phyloP scores from a whole-genome alignment of 2,888 invertebrate species.

The Apantesis nais region DNA sequence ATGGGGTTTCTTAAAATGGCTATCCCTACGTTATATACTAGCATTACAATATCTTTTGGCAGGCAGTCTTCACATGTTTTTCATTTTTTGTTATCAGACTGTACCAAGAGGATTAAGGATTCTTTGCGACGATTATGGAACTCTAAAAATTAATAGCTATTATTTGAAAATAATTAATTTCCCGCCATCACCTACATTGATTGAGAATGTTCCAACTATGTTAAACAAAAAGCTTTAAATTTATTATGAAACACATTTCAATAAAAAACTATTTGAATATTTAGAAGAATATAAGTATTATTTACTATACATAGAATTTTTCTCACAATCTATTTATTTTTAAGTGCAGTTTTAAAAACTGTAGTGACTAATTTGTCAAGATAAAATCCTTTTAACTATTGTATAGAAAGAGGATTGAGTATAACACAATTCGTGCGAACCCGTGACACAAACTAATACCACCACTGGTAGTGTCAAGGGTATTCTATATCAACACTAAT shows the following conservation, averaged over 20 bases:
- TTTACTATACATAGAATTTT: background rate
- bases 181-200: background rate
- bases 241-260: background rate
- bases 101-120: too few relatives aligned
- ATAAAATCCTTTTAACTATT: background rate
- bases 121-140: too few relatives aligned
- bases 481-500: too few relatives aligned
- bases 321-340: background rate
- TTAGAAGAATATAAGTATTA: background rate
- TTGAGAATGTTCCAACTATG: background rate
- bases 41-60: background rate
- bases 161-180: background rate
- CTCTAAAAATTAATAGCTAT: too few relatives aligned
- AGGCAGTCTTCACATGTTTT: background rate
- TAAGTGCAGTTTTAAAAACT: background rate
- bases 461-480: too few relatives aligned
- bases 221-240: background rate
- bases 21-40: background rate
- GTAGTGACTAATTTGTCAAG: too few relatives aligned
- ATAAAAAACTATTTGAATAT: background rate
- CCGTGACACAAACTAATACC: too few relatives aligned
- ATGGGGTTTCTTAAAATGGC: conserved; percentile 29
- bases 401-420: background rate
- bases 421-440: too few relatives aligned
- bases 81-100: too few relatives aligned